Percentiles rank a stretch among this genome's conserved stretches.
Conservation (phyloP, 2,797 vertebrate species). For the Phrynocephalus vlangalii region DNA sequence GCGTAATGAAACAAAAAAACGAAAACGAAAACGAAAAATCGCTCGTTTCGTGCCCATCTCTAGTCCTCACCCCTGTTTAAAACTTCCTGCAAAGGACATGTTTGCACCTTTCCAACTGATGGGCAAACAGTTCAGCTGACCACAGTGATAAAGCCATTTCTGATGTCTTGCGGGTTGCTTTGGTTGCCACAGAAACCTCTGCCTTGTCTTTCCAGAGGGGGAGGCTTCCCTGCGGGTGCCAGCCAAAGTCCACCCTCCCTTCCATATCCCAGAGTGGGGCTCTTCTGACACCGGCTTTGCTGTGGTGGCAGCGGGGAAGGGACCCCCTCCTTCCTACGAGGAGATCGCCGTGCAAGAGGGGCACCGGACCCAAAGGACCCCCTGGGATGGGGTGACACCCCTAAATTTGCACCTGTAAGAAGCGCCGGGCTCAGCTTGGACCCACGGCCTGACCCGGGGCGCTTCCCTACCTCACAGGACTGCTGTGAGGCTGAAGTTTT, state of each 20-base stretch:
- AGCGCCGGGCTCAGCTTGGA: not conserved
- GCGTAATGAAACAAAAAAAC: too few relatives aligned
- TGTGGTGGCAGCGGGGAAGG: not conserved
- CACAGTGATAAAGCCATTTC: too few relatives aligned
- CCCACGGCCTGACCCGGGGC: not conserved
- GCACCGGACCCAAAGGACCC: fast-evolving
- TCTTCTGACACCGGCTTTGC: not conserved
- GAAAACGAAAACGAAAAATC: too few relatives aligned
- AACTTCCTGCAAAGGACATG: too few relatives aligned
- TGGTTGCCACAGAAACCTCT: too few relatives aligned
- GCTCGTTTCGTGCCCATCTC: too few relatives aligned
- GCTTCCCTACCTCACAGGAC: not conserved
- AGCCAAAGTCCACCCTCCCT: constrained; percentile 35
- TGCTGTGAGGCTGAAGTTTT: not conserved
- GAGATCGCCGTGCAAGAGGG: constrained; percentile 68
- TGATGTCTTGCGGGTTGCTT: too few relatives aligned
- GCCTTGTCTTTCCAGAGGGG: constrained; percentile 66
- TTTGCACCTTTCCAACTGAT: too few relatives aligned
- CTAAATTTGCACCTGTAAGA: not conserved
- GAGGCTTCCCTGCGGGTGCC: constrained; percentile 34
- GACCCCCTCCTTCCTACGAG: constrained; percentile 78
- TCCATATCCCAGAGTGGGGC: constrained; percentile 8
- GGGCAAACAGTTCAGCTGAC: too few relatives aligned
- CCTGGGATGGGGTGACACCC: not conserved
- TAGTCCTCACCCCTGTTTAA: too few relatives aligned